Evolutionary conservation across 2,888 invertebrate genomes (phyloP), one percentile per base, ranked within the genome.

Genomic region (Bellardia pandia): DNA sequence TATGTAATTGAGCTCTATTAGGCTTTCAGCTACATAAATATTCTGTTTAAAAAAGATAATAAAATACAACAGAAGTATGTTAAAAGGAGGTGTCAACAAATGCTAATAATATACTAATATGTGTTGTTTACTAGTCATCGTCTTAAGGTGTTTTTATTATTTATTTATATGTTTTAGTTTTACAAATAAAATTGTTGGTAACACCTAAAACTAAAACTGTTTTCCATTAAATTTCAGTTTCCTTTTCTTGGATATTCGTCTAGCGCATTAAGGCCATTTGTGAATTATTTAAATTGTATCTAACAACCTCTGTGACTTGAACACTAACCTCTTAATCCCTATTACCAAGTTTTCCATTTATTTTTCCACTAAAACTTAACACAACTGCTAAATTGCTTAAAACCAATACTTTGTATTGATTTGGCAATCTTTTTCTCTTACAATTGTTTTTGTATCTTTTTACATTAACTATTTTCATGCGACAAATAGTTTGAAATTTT

Each of bases 1-100:
- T 87, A 87, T 87, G 78, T 87, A 87, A 87, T 87, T 87, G 64
- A 87, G 85, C 81, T 87, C 75, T 75, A 87, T 87, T 87, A 85
- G 81, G 42, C 75, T 60, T 71, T 64, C 23, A 78, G 62, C 78
- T 78, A 81, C 85, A 87, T 85, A 69, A 87, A 87, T 85, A 87
- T 87, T 87, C 87, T 87, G 69, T 33, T 81, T 45, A 23, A 71
- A 30, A 68, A 83, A 23, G 23, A 16, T 45, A 40, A 76, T 33
- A 62, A 83, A 62, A 68, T 16, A 51, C 58, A 42, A 16, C 30
- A 1, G 13, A 23, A 45, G 45, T 45, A 33, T 33, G 33, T 33
- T 4, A 33, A 77, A 83, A 83, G 71, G 83, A 83, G 77, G 83
- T 83, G 83, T 83, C 64, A 77, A 83, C 77, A 71, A 64, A 64